phyloP scores from a whole-genome alignment of 2,888 invertebrate species.

The Tenthredo amoena region DNA sequence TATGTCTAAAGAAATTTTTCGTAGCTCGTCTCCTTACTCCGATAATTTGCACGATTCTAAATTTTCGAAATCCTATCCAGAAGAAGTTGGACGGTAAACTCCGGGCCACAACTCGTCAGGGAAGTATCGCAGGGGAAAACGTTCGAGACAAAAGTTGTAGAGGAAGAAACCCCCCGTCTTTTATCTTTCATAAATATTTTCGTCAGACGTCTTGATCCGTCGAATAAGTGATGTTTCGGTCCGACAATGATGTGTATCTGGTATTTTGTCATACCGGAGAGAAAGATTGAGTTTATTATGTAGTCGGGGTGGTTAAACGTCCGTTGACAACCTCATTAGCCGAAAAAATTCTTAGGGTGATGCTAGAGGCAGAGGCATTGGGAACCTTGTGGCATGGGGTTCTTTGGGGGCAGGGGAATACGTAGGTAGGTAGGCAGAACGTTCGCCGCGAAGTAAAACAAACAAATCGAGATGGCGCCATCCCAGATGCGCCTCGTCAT shows the following conservation, averaged over 20 bases:
- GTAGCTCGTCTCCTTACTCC: neutral
- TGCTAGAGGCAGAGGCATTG: neutral
- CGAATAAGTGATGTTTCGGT: neutral
- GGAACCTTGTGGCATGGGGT: neutral
- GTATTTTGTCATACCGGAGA: neutral
- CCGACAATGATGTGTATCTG: too few species aligned
- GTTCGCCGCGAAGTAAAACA: conserved; percentile 70
- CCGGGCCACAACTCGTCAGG: neutral
- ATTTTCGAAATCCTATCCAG: neutral
- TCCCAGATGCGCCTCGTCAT: conserved; percentile 76
- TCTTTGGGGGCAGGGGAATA: neutral
- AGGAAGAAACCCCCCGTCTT: neutral
- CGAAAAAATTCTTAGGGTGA: conserved; percentile 55
- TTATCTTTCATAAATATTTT: neutral
- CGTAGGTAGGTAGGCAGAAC: conserved; percentile 49
- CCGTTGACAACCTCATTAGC: conserved; percentile 74
- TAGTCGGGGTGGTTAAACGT: conserved; percentile 65
- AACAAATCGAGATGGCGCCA: conserved; percentile 77
- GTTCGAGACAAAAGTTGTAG: neutral
- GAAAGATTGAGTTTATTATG: conserved; percentile 24
- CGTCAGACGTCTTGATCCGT: neutral
- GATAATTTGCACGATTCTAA: neutral
- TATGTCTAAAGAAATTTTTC: neutral
- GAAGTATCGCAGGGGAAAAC: neutral
- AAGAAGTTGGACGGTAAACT: neutral